Base-by-base conservation (phyloP, 2,113 vertebrate species). In the Catharus fuscescens region DNA sequence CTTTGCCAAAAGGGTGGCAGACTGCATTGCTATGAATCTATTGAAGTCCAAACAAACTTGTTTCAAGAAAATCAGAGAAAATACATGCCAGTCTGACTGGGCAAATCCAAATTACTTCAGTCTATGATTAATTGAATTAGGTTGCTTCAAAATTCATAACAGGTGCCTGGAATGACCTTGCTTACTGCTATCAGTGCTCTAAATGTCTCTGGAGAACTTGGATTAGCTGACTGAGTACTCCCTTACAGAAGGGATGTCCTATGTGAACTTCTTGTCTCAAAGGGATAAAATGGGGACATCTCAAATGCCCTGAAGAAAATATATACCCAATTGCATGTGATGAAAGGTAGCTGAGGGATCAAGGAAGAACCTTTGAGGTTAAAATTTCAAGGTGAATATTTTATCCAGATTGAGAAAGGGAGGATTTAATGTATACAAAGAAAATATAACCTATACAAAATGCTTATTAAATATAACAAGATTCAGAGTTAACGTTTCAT, bases 111-210 rank as follows among this genome's bases (percentile, higher is more conserved):
- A 78, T 84, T 8, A 50, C 45, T 94, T 54, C 45, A 87, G 26
- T n/a, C 20, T 52, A 19, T 76, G 14, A 60, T 87, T 87, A 87
- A 85, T 93, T 93, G 59, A 88, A 92, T 93, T 45, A 79, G 14
- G 9, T 77, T 71, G 18, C 18, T 84, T 95, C 2, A 4, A 73
- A 89, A 84, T 67, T 86, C 8, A 0, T 86, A 73, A 17, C 21
- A 40, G 16, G 28, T 81, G 19, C 45, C 59, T 77, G 32, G 38
- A 91, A 80, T 82, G 45, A 61, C 50, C 60, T 71, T 70, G 16
- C n/a, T 86, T 81, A 81, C 67, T 90, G 21, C 17, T 73, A 6
- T 48, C 53, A 61, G 38, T 77, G 26, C 44, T 80, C 77, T 82
- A 78, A 92, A 65, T 84, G 14, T 81, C 48, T 76, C 71, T 0